Conservation (phyloP, 2,888 invertebrate species). For the Hecatera dysodea region DNA sequence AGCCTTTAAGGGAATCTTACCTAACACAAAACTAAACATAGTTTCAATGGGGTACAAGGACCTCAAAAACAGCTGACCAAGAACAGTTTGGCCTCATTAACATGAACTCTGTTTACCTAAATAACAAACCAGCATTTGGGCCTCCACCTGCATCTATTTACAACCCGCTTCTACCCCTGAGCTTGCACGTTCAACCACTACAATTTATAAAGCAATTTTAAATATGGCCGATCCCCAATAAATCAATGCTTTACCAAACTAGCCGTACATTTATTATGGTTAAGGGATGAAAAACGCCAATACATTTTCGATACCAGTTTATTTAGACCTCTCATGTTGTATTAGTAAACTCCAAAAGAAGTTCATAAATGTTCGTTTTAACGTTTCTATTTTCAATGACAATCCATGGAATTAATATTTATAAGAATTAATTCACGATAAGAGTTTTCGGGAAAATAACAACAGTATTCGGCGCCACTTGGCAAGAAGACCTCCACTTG, state of each 20-base stretch:
- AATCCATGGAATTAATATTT: background rate
- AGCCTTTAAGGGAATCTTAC: no score
- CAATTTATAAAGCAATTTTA: conserved; percentile 76
- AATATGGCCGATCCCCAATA: conserved; percentile 73
- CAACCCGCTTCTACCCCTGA: conserved; percentile 42
- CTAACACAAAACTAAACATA: background rate
- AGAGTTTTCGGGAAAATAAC: background rate
- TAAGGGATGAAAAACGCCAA: conserved; percentile 77
- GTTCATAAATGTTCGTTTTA: background rate
- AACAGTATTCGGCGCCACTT: no score
- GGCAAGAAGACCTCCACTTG: no score
- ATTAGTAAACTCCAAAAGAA: background rate
- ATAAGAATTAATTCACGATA: background rate
- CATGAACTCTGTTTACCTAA: conserved; percentile 12
- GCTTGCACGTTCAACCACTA: conserved; percentile 57
- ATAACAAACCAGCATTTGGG: conserved; percentile 13
- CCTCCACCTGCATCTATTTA: conserved; percentile 50
- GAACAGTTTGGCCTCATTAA: conserved; percentile 26
- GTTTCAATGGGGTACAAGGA: background rate
- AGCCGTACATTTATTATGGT: conserved; percentile 80
- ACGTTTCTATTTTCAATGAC: background rate
- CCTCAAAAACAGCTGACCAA: background rate
- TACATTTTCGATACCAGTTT: conserved; percentile 66
- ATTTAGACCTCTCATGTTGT: conserved; percentile 47
- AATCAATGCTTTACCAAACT: conserved; percentile 80